These are phyloP conservation scores for Taurulus bubalis DNA, from an alignment of 2,113 vertebrate genomes.

Conservation along the genomic window DNA sequence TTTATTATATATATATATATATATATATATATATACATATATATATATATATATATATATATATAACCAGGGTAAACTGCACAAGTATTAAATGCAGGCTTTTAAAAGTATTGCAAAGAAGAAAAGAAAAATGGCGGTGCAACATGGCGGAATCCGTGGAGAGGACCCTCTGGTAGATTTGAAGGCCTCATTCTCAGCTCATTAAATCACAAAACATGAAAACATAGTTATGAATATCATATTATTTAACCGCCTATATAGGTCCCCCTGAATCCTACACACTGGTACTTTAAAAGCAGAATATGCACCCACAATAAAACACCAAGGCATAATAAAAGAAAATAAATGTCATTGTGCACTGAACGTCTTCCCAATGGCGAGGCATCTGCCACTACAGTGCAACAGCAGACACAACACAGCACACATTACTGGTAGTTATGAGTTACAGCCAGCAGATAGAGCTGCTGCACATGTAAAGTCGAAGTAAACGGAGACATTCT, in stretches of 20 bases:
- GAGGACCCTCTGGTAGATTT: too few relatives aligned
- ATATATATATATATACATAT: too few relatives aligned
- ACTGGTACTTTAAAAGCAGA: neutral
- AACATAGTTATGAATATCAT: too few relatives aligned
- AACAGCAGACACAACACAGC: neutral
- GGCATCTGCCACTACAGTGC: neutral
- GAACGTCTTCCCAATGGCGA: neutral
- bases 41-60: too few relatives aligned
- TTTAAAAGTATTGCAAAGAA: neutral
- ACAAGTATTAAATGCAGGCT: neutral
- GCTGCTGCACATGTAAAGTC: neutral
- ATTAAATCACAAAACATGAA: too few relatives aligned
- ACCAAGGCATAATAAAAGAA: neutral
- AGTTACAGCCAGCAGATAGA: neutral
- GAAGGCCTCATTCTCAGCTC: too few relatives aligned
- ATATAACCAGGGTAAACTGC: too few relatives aligned
- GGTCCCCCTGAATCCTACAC: neutral
- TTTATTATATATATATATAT: too few relatives aligned
- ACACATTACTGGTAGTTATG: neutral
- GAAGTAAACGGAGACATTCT: neutral
- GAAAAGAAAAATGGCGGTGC: too few relatives aligned
- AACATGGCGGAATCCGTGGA: too few relatives aligned
- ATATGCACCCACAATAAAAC: neutral
- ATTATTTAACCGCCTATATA: neutral
- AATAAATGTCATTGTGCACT: neutral